A percentile compares a stretch with the other conserved stretches of the same genome.
Conservation (phyloP, 2,113 vertebrate genomes). For the Falcunculus frontatus region DNA sequence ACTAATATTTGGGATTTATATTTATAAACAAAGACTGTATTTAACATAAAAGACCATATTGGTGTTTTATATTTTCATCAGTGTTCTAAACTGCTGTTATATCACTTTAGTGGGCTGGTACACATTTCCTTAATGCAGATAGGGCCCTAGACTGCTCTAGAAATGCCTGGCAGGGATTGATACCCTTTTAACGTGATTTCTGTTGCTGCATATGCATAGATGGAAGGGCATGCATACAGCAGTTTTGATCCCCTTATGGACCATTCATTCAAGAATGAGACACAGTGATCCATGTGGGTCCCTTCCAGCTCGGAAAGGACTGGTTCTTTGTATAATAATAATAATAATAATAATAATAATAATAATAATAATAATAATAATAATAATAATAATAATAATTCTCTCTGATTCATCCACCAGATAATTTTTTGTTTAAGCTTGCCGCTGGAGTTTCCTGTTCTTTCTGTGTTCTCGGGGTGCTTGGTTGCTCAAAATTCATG, state of each 20-base stretch:
- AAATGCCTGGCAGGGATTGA: not conserved
- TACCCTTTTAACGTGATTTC: not conserved
- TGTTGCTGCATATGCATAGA: not conserved
- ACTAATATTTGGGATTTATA: not conserved
- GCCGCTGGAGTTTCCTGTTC: not conserved
- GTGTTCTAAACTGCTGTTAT: not conserved
- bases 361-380: not conserved
- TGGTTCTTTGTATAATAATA: not conserved
- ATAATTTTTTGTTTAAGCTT: not conserved
- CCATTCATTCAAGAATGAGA: not conserved
- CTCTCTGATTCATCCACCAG: not conserved
- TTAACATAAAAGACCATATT: not conserved
- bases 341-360: not conserved
- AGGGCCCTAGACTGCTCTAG: not conserved
- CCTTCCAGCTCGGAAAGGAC: not conserved
- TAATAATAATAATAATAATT: not conserved
- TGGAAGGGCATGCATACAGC: not conserved
- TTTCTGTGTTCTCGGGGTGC: not conserved
- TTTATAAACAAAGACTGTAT: not conserved
- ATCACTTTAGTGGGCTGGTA: not conserved
- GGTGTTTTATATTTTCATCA: not conserved
- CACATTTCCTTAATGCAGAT: not conserved
- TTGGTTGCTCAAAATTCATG: not conserved
- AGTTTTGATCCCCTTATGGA: not conserved
- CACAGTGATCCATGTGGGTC: too few species aligned